Evolutionary conservation across 2,888 invertebrate genomes (phyloP).

Genomic region (Drosophila koepferae): DNA sequence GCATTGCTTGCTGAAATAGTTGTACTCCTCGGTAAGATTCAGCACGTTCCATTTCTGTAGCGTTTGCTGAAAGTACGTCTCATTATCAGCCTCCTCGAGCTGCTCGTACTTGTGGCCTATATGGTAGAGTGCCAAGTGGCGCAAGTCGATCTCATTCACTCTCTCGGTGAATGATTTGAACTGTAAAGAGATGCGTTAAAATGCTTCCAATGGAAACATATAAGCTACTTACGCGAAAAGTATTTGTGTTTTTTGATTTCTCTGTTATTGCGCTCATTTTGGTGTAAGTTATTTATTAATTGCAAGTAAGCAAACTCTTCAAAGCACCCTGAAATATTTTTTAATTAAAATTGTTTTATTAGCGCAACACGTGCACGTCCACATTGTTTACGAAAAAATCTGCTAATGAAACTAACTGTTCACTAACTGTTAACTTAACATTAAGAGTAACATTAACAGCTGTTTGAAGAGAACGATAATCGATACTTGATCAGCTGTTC

Average conservation of each 20-base stretch:
- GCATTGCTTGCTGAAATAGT: conserved; percentile 91
- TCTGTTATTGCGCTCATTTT: conserved; percentile 65
- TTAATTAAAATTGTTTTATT: not conserved
- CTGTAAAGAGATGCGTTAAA: conserved; percentile 85
- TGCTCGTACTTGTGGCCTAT: conserved; percentile 92
- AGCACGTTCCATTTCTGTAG: conserved; percentile 95
- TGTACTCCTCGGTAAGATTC: conserved; percentile 93
- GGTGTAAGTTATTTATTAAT: not conserved
- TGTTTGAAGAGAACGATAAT: not conserved
- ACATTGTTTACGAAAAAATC: conserved; percentile 51
- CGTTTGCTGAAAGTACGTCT: conserved; percentile 93
- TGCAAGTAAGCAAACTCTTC: not conserved
- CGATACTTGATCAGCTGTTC: conserved; percentile 8
- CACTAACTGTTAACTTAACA: not conserved
- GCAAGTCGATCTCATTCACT: conserved; percentile 92
- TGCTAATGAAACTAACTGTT: conserved; percentile 17
- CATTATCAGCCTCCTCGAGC: conserved; percentile 87
- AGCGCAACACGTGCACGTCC: conserved; percentile 53
- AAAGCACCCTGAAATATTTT: conserved; percentile 2
- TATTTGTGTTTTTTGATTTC: conserved; percentile 91
- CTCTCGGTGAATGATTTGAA: conserved; percentile 95
- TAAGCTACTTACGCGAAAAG: conserved; percentile 89
- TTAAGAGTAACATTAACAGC: not conserved
- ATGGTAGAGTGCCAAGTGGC: conserved; percentile 92
- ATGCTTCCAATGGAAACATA: not conserved